phyloP scores from a whole-genome alignment of 2,113 vertebrate genomes.

The Archocentrus centrarchus region DNA sequence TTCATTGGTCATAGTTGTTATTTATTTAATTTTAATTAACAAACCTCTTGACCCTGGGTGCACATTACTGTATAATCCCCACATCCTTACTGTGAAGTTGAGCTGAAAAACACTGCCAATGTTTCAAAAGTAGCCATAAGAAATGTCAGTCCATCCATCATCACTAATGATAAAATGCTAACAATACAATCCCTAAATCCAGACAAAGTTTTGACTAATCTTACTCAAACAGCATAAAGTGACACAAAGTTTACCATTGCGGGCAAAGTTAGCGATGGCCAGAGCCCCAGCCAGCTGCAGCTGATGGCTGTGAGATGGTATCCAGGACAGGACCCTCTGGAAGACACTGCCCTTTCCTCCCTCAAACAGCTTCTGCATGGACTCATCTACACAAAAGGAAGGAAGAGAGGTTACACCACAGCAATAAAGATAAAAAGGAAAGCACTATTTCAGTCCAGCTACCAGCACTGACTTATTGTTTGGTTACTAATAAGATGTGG shows the following conservation, averaged over 20 bases:
- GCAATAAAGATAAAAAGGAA: fast-evolving
- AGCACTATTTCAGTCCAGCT: fast-evolving
- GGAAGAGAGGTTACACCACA: background rate
- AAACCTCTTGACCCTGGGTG: too few relatives aligned
- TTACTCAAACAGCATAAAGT: background rate
- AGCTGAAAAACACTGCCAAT: too few relatives aligned
- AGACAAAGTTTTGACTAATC: fast-evolving
- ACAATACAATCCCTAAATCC: background rate
- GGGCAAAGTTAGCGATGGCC: conserved; percentile 98
- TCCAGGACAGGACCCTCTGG: conserved; percentile 95
- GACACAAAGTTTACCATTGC: conserved; percentile 86
- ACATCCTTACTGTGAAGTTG: too few relatives aligned
- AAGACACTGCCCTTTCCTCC: conserved; percentile 96
- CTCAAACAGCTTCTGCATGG: conserved; percentile 99
- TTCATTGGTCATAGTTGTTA: too few relatives aligned
- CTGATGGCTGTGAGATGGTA: conserved; percentile 96
- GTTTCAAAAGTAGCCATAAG: too few relatives aligned
- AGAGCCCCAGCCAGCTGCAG: conserved; percentile 96
- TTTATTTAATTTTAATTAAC: too few relatives aligned
- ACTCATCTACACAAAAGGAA: conserved; percentile 85
- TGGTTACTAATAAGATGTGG: background rate
- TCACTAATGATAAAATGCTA: too few relatives aligned
- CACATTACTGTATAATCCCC: too few relatives aligned
- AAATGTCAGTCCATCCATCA: too few relatives aligned
- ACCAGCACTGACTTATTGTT: background rate